Evolutionary conservation across 1,140 invertebrate genomes (phyloP).

Genomic region (Cryptotermes secundus): DNA sequence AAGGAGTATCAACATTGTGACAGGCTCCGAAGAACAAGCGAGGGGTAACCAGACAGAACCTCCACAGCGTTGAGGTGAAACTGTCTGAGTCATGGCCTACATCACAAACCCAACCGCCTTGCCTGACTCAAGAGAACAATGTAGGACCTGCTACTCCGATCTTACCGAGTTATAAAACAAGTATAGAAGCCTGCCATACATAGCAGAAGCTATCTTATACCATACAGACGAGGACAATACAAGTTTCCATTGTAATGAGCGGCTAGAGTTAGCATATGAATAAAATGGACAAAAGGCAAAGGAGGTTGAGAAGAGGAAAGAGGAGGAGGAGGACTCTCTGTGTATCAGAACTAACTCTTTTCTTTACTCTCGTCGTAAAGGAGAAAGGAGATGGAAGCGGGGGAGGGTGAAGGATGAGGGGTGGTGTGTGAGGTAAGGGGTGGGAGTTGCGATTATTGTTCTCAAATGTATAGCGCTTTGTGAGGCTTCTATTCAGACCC

Average conservation of each 20-base stretch:
- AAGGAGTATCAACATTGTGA: slow-evolving; percentile 1
- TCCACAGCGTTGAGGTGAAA: not conserved
- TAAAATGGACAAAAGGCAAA: slow-evolving; percentile 36
- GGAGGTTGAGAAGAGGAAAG: not conserved
- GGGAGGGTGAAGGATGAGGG: not conserved
- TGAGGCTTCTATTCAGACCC: slow-evolving; percentile 35
- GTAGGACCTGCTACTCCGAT: slow-evolving; percentile 22
- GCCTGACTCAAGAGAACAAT: slow-evolving; percentile 21
- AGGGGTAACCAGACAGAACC: slow-evolving; percentile 7
- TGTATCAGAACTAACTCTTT: slow-evolving; percentile 37
- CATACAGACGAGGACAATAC: slow-evolving; percentile 32
- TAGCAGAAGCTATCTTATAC: slow-evolving; percentile 34
- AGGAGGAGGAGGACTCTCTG: slow-evolving; percentile 22
- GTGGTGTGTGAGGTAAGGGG: not conserved
- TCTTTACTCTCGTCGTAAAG: slow-evolving; percentile 34
- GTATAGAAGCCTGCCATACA: slow-evolving; percentile 33
- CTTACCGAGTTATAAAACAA: slow-evolving; percentile 34
- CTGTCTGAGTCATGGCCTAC: not conserved
- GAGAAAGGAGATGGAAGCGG: slow-evolving; percentile 29
- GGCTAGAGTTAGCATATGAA: slow-evolving; percentile 37
- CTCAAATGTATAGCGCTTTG: slow-evolving; percentile 37
- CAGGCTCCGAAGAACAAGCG: not conserved
- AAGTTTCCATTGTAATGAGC: slow-evolving; percentile 36
- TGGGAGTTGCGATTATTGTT: slow-evolving; percentile 35
- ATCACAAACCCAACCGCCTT: slow-evolving; percentile 6